Evolutionary conservation across 92 coral and sea anemone genomes (phyloP).

Genomic region (Zoanthus solanderi): DNA sequence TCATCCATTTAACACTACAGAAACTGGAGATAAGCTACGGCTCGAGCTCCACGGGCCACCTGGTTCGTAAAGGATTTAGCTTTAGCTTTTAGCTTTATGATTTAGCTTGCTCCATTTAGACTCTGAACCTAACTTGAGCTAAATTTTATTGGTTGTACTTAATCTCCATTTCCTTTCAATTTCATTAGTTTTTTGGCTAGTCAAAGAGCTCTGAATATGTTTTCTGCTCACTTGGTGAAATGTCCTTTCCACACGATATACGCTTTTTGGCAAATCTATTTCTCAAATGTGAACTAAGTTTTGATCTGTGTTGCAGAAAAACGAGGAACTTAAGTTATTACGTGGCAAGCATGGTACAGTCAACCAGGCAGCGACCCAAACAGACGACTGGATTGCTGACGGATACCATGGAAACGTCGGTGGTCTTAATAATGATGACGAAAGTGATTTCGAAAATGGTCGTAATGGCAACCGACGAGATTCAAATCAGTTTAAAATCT

Average conservation of each 20-base stretch:
- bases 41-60: no score
- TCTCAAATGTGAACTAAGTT: not conserved
- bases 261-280: not conserved
- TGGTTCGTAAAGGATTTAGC: no score
- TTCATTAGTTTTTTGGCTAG: not conserved
- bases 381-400: not conserved
- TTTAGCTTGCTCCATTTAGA: no score
- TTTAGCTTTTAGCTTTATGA: no score
- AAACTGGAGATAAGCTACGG: no score
- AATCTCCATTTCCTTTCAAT: no score
- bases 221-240: no score
- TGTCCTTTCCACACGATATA: not conserved
- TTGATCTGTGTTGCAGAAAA: slow-evolving; percentile 26
- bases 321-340: slow-evolving; percentile 42
- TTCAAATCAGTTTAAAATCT: slow-evolving; percentile 70
- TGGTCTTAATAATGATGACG: slow-evolving; percentile 37
- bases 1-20: no score
- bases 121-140: no score
- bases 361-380: slow-evolving; percentile 42
- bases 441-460: slow-evolving; percentile 31
- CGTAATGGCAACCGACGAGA: slow-evolving; percentile 57
- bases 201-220: not conserved
- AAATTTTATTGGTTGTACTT: no score
- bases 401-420: slow-evolving; percentile 3
- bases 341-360: slow-evolving; percentile 44